Conservation (phyloP, 2,888 invertebrate species). For the Patella caerulea region DNA sequence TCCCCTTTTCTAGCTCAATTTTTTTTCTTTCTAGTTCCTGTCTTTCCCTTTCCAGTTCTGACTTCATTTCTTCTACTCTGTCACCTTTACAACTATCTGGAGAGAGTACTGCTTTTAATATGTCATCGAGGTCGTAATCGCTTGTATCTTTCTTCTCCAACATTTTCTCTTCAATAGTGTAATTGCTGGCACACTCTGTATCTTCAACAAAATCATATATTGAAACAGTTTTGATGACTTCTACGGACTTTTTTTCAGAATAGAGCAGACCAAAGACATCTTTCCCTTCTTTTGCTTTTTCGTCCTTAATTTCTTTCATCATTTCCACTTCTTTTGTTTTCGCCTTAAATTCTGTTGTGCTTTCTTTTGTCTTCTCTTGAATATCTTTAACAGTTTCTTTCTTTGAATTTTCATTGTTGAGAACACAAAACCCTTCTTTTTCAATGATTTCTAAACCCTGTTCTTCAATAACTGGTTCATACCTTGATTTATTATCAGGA, state of each 20-base stretch:
- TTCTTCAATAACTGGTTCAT: not conserved
- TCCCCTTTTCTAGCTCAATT: not conserved
- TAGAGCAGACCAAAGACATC: too few species aligned
- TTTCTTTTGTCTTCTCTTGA: constrained; percentile 55
- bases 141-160: constrained; percentile 22
- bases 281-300: constrained; percentile 34
- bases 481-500: not conserved
- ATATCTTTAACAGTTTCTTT: constrained; percentile 51
- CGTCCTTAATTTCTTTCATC: constrained; percentile 17
- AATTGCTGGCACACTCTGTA: constrained; percentile 15
- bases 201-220: constrained; percentile 9
- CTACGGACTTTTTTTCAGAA: constrained; percentile 11
- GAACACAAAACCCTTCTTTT: not conserved
- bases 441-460: not conserved
- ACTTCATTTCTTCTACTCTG: not conserved
- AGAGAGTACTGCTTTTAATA: not conserved
- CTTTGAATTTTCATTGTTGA: not conserved
- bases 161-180: constrained; percentile 22
- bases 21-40: not conserved
- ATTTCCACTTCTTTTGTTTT: not conserved
- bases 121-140: not conserved
- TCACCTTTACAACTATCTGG: not conserved
- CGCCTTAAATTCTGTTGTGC: constrained; percentile 9
- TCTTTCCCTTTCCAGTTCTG: not conserved
- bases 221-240: not conserved